phyloP scores from a whole-genome alignment of 2,888 invertebrate species.

The Malachius bipustulatus region DNA sequence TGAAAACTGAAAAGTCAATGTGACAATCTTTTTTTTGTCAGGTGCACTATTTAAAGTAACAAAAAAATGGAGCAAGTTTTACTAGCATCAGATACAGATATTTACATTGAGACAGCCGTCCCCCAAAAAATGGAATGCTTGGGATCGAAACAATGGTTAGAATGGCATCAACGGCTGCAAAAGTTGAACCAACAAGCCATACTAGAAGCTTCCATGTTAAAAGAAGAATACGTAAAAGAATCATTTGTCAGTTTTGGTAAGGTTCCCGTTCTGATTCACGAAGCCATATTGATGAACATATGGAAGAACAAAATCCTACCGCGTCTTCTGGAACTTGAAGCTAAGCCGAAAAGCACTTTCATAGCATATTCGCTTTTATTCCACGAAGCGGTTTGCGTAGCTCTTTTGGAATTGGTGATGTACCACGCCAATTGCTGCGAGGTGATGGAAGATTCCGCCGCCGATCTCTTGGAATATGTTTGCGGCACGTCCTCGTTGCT shows the following conservation, averaged over 20 bases:
- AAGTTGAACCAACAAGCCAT: conserved; percentile 82
- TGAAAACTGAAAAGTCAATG: no score
- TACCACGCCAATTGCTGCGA: conserved; percentile 72
- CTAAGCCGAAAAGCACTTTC: conserved; percentile 57
- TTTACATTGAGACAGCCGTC: conserved; percentile 60
- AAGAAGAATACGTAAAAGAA: conserved; percentile 80
- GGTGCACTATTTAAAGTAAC: no score
- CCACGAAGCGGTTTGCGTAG: conserved; percentile 51
- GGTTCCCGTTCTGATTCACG: conserved; percentile 57
- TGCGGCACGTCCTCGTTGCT: conserved; percentile 54
- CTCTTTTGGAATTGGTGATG: conserved; percentile 69
- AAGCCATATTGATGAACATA: conserved; percentile 68
- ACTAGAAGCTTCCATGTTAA: conserved; percentile 62
- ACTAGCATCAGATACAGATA: conserved; percentile 61
- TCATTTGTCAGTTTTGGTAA: conserved; percentile 62
- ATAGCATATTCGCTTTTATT: conserved; percentile 53
- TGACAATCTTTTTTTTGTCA: no score
- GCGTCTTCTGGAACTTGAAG: conserved; percentile 55
- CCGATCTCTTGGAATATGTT: conserved; percentile 76
- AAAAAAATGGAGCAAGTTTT: conserved; percentile 41
- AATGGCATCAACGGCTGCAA: conserved; percentile 70
- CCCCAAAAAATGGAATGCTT: conserved; percentile 53
- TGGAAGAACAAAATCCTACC: conserved; percentile 80
- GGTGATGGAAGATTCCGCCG: conserved; percentile 59
- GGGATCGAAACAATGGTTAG: conserved; percentile 61